phyloP scores from a whole-genome alignment of 2,888 invertebrate genomes.

The Nezara viridula region DNA sequence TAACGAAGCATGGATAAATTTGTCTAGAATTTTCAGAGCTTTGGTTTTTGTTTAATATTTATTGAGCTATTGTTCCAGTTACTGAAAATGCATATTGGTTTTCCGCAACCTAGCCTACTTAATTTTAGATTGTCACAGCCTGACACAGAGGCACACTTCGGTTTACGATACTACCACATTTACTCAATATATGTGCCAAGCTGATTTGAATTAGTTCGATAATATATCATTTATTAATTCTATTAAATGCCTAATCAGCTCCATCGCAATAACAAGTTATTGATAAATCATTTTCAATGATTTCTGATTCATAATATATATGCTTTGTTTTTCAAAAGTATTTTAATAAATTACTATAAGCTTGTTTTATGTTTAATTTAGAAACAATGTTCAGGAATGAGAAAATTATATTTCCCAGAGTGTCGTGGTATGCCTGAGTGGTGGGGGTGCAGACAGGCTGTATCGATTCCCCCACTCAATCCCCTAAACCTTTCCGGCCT shows the following conservation, averaged over 20 bases:
- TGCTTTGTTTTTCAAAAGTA: background rate
- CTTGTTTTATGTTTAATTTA: background rate
- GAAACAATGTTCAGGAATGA: background rate
- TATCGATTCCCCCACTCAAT: slow-evolving; percentile 64
- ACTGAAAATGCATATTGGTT: background rate
- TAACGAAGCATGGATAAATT: background rate
- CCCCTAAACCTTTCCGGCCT: slow-evolving; percentile 62
- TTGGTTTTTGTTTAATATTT: no score
- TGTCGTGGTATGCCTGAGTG: slow-evolving; percentile 20
- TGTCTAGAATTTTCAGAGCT: background rate
- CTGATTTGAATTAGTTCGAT: background rate
- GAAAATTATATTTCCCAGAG: slow-evolving; percentile 8
- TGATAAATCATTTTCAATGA: background rate
- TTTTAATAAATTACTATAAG: background rate
- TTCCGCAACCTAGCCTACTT: background rate
- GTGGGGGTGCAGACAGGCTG: slow-evolving; percentile 47
- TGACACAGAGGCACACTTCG: background rate
- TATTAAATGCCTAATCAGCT: background rate
- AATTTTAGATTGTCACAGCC: background rate
- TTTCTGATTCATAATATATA: background rate
- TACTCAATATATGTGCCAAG: background rate
- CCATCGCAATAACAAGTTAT: background rate
- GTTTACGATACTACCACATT: background rate
- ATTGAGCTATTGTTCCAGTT: no score
- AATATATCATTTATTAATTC: background rate